Evolutionary conservation across 2,113 vertebrate species (phyloP), one percentile per base, ranked within the genome.

Genomic region (Dromas ardeola): DNA sequence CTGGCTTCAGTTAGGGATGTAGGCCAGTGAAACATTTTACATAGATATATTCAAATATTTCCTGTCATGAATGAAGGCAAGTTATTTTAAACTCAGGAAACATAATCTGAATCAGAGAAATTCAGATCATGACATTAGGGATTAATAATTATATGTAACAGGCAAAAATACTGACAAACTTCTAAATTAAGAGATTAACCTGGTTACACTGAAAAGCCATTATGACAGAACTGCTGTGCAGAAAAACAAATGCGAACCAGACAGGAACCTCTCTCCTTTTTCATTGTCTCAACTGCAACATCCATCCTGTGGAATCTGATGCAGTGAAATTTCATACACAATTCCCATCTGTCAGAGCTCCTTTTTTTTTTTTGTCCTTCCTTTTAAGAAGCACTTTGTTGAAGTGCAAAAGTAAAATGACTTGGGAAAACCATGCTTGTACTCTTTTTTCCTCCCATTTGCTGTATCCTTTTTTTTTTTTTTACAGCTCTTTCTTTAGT

Each of bases 301-400:
- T 40, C 8, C 11, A 52, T 11, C 13, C 38, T 86, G 10, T 43
- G 30, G 22, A 86, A 70, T 30, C 3, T 72, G 30, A 52, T 29
- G 36, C 3, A 49, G 8, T 50, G 22, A 82, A 63, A 49, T 58
- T n/a, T 78, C 15, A 63, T 43, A 38, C 10, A 43, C 20, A 63
- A n/a, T 2, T n/a, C 21, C 1, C 6, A 13, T 56, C 8, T 79
- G 15, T 52, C 9, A 86, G 14, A 67, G 2, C 1, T 45, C 2
- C 3, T 8, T 6, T 59, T 36, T 29, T 45, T 21, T 61, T 21
- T 13, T 19, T 11, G 17, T 5, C 27, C 20, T 86, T 40, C 5
- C 1, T 58, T 92, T 92, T 74, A 38, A 27, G 13, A 81, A 53
- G 5, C 2, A 7, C 19, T 81, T 83, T 82, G 5, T 29, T 86